Evolutionary conservation across 2,888 invertebrate genomes (phyloP), one percentile per base, ranked within the genome.

Genomic region (Caenorhabditis doughertyi): DNA sequence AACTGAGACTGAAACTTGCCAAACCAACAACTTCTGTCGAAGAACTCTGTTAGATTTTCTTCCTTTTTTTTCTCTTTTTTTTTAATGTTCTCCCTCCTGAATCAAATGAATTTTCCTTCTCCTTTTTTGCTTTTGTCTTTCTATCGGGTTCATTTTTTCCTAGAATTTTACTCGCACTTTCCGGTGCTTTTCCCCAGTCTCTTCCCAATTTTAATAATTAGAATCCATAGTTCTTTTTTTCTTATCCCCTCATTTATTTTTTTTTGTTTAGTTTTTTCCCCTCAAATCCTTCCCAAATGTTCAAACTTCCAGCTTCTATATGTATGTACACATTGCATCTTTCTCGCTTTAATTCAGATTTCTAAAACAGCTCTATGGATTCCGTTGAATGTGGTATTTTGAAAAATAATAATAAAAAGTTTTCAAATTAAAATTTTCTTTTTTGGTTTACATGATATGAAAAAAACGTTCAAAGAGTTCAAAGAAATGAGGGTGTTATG

Each of bases 1-100:
- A 77, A 77, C 77, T 77, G 80, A 72, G 79, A 71, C 77, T 79
- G 77, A 79, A 64, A 60, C 79, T 79, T 71, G 79, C 79, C 79
- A 79, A 79, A 49, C 32, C 60, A 67, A 68, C 53, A 53, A 62
- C 60, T 70, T 70, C 44, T 79, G 53, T 71, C 56, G 56, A 64
- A 70, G 64, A 64, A 76, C 67, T 62, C 55, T 58, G 29, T 35
- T 76, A 65, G 49, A 60, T 60, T 51, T 51, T 27, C 32, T 23
- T 39, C 39, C 53, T 3, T 32, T 29, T 60, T 23, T 25, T 25
- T 53, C 18, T 47, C 42, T 8, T 32, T 42, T 60, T 32, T n/a
- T n/a, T 39, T 35, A 32, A 35, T n/a, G n/a, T n/a, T n/a, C n/a
- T n/a, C n/a, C 21, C 47, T 32, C 44, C 49, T 56, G n/a, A 51